Base-by-base conservation (phyloP, 1,140 invertebrate species). In the Rhynchophorus ferrugineus region DNA sequence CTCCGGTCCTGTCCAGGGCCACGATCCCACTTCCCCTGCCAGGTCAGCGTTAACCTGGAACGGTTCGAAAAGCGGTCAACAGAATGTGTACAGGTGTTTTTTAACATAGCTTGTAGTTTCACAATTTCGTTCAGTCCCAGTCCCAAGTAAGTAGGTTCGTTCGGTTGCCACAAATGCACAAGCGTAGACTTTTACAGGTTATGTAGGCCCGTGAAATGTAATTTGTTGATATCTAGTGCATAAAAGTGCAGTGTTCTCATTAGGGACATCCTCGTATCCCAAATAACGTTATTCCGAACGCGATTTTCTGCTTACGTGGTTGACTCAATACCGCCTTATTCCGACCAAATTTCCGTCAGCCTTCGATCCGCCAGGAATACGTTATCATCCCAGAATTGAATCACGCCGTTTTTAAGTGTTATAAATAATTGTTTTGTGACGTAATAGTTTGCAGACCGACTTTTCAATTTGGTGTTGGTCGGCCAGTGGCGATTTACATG, bases 61-160 rank as follows among this genome's bases (percentile, higher is more conserved):
- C 64, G 65, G 54, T 62, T 62, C 60, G 66, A 66, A 68, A 70
- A 70, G 68, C 68, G 68, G 68, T 70, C 68, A 69, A 63, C 63
- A 61, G 53, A 54, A 54, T 54, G 58, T 64, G 57, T 63, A 66
- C 65, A 66, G 65, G 64, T 67, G 66, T 67, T 67, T 67, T 66
- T 66, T 66, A 62, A 66, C 61, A 63, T 65, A 62, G 59, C 61
- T 62, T 61, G 43, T 62, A 61, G 59, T 61, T 56, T 65, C 42
- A 52, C 49, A 56, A 51, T 35, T 61, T 49, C 7, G 18, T 39
- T 46, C 20, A 5, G 43, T n/a, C 24, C 13, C 33, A 17, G 18
- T 8, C 34, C 20, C 42, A 33, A 7, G 50, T 53, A 53, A 53
- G 50, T 53, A 53, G 33, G 3, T 3, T n/a, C 20, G 6, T 41